Base-by-base conservation (phyloP, 2,888 invertebrate genomes). In the Xanthorhoe designata region DNA sequence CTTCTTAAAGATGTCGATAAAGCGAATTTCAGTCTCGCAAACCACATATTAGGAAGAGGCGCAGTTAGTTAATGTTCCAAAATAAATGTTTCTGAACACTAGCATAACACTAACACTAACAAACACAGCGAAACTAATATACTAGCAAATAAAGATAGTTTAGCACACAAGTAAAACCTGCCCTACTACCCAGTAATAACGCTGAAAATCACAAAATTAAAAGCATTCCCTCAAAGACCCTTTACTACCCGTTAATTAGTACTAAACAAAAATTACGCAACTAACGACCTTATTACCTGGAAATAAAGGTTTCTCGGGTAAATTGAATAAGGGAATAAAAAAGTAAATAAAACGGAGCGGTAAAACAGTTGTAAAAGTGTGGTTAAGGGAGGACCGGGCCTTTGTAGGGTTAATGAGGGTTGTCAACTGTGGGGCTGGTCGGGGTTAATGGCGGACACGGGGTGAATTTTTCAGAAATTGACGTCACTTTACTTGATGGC, bases 311-410 rank as follows among this genome's bases (percentile, higher is more conserved):
- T 66, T 66, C 57, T 60, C 68, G 56, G 60, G 67, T 66, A 70
- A 77, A 76, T 76, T 76, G 77, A 77, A 77, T 76, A 73, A 71
- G 73, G 72, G 71, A 73, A 75, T 77, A 76, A 77, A 77, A 77
- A 73, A 72, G 71, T 73, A 75, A 75, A 77, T 77, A 77, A 77
- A 77, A 75, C 70, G 70, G 66, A 67, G 68, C 71, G 73, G 77
- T 77, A 74, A 75, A 76, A 76, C 75, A 74, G 75, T 75, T 75
- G 74, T 77, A 77, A 75, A 77, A 74, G 71, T 74, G 75, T 64
- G 74, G 74, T 74, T 72, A 69, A 65, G 68, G 74, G 71, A 68
- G 71, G 69, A 62, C 66, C 71, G 70, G 66, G 67, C 71, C 71
- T 70, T 72, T 68, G 71, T 63, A 63, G 70, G 71, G 69, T 68